Base-by-base conservation (phyloP, 2,888 invertebrate genomes). In the Rhodophaea formosa region DNA sequence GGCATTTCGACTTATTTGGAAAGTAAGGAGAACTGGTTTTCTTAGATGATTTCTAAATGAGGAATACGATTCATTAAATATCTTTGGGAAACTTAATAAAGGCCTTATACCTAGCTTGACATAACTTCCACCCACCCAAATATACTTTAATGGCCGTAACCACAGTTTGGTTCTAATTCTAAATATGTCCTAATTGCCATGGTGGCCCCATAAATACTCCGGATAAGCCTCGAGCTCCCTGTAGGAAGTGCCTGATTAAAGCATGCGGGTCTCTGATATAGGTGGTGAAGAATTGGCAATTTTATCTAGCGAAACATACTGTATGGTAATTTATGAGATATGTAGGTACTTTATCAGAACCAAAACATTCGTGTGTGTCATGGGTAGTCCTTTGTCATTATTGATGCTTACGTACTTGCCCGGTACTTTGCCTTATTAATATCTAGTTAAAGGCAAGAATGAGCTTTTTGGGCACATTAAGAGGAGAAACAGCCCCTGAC, bases 171-270 rank as follows among this genome's bases (percentile, higher is more conserved):
- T 23, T 23, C n/a, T 55, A 39, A 47, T 10, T 8, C n/a, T 30
- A 17, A 51, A 49, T 17, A n/a, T 32, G 32, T 52, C 47, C 47
- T 52, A 53, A 82, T 78, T 74, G 67, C 70, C 65, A 74, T 84
- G 77, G 79, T 71, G 82, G 86, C 76, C 77, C 72, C 86, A 86
- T 89, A 86, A 88, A 89, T 82, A 82, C 80, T 70, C 68, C 72
- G 78, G 82, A 84, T 85, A 85, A 83, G 56, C 56, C 12, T 14
- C n/a, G 17, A 23, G 80, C 66, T 64, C 67, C 68, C 63, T 61
- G 62, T 69, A 66, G 72, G 73, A 74, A 73, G 73, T 71, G 58
- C 64, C 72, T 74, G 70, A 79, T 80, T 77, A 76, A 63, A 68
- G 66, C 69, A 87, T 88, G 84, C 85, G 87, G 87, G 88, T 68